A percentile compares a stretch with the other conserved stretches of the same genome.
These are phyloP conservation scores for Drosophila sordidula DNA, from an alignment of 2,888 invertebrate genomes.

Conservation along the genomic window DNA sequence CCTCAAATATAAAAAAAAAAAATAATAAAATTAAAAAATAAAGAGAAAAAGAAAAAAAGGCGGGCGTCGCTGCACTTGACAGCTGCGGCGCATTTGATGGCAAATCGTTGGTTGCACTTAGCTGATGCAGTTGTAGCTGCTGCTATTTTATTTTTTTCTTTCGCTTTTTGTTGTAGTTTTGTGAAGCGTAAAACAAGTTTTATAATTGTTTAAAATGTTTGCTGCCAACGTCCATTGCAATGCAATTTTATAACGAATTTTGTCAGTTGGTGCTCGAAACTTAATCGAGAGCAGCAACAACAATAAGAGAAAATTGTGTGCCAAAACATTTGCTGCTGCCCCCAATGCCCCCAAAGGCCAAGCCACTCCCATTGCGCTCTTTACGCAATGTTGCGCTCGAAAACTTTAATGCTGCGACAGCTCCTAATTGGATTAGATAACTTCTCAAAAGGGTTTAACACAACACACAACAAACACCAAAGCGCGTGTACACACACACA, in stretches of 20 bases:
- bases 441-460: conserved; percentile 72
- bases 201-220: conserved; percentile 78
- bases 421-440: conserved; percentile 78
- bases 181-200: conserved; percentile 78
- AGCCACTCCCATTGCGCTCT: conserved; percentile 43
- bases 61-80: conserved; percentile 69
- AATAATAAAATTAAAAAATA: not conserved
- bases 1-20: conserved; percentile 6
- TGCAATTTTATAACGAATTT: conserved; percentile 78
- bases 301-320: conserved; percentile 47
- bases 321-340: conserved; percentile 45
- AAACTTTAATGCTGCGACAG: conserved; percentile 70
- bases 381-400: conserved; percentile 65
- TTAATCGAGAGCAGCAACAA: conserved; percentile 68
- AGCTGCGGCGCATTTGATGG: conserved; percentile 77
- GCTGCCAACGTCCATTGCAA: conserved; percentile 71
- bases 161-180: conserved; percentile 53
- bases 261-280: conserved; percentile 76
- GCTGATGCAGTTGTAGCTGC: conserved; percentile 33
- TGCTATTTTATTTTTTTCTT: conserved; percentile 20
- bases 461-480: conserved; percentile 16
- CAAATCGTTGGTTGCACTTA: conserved; percentile 71
- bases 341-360: conserved; percentile 6
- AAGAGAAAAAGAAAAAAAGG: conserved; percentile 27
- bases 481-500: conserved; percentile 25